Evolutionary conservation across 1,140 invertebrate species (phyloP).

Genomic region (Arctopsyche grandis): DNA sequence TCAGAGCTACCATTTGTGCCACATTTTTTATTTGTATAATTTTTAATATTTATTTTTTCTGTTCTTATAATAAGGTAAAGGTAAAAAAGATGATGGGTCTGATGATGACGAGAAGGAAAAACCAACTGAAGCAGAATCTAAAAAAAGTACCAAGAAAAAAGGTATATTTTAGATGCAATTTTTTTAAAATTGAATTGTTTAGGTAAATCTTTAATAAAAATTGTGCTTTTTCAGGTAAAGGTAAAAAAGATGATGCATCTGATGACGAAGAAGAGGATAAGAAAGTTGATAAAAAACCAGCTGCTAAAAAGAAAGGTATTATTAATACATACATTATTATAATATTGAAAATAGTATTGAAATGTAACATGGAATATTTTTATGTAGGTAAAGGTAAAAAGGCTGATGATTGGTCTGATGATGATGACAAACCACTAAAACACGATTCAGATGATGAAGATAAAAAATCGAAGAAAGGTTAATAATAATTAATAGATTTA

Average conservation of each 20-base stretch:
- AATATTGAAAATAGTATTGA: constrained; percentile 4
- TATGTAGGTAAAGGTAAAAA: constrained; percentile 64
- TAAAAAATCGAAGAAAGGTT: constrained; percentile 48
- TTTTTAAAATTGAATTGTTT: neutral
- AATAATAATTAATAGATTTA: neutral
- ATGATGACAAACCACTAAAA: constrained; percentile 59
- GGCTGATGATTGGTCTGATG: constrained; percentile 66
- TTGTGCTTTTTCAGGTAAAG: constrained; percentile 56
- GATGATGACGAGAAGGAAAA: constrained; percentile 58
- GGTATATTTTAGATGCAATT: constrained; percentile 59
- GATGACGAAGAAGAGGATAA: constrained; percentile 60
- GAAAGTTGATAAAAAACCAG: constrained; percentile 53
- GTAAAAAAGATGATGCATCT: constrained; percentile 60
- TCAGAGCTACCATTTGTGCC: constrained; percentile 59
- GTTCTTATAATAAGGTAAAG: constrained; percentile 57
- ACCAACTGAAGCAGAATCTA: constrained; percentile 58
- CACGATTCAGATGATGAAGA: constrained; percentile 50
- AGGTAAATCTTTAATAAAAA: constrained; percentile 4
- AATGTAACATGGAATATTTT: constrained; percentile 28
- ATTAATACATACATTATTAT: constrained; percentile 26
- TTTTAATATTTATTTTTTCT: constrained; percentile 28
- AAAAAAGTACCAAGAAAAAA: constrained; percentile 58
- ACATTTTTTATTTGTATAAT: constrained; percentile 43
- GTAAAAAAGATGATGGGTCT: constrained; percentile 59
- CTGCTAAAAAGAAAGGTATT: constrained; percentile 63